A percentile compares a stretch with the other conserved stretches of the same genome.
phyloP scores from a whole-genome alignment of 2,797 vertebrate species.

The Rhinichthys osculus region DNA sequence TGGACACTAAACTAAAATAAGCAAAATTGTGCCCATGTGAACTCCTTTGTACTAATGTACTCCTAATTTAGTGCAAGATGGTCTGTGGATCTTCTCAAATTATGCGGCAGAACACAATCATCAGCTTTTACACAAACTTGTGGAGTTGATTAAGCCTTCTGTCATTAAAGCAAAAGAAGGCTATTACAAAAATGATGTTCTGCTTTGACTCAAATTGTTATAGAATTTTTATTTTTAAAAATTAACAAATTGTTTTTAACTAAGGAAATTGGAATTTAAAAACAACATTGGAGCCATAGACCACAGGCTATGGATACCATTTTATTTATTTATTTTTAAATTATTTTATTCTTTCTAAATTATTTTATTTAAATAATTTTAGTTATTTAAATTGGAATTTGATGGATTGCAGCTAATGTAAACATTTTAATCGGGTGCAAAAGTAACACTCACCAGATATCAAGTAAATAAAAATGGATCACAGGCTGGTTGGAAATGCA shows the following conservation, averaged over 20 bases:
- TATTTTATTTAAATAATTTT: too few species aligned
- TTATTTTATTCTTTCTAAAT: too few species aligned
- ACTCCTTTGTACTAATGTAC: background rate
- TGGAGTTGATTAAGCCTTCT: background rate
- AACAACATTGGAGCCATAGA: too few species aligned
- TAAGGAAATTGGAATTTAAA: too few species aligned
- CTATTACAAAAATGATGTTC: background rate
- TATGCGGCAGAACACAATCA: background rate
- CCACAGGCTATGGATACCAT: too few species aligned
- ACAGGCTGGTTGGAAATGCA: background rate
- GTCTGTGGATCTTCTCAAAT: background rate
- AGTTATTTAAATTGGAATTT: background rate
- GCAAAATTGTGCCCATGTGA: background rate
- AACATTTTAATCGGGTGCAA: background rate
- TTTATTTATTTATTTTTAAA: too few species aligned
- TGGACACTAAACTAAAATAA: too few species aligned
- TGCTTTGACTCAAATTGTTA: background rate
- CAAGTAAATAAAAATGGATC: background rate
- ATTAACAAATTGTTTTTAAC: too few species aligned
- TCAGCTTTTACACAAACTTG: background rate
- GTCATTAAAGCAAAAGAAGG: background rate
- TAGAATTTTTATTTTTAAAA: background rate
- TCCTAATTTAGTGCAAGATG: background rate
- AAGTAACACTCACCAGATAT: background rate
- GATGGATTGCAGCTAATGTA: background rate